These are phyloP conservation scores for Caligus rogercresseyi DNA, from an alignment of 1,140 invertebrate genomes.

Conservation along the genomic window DNA sequence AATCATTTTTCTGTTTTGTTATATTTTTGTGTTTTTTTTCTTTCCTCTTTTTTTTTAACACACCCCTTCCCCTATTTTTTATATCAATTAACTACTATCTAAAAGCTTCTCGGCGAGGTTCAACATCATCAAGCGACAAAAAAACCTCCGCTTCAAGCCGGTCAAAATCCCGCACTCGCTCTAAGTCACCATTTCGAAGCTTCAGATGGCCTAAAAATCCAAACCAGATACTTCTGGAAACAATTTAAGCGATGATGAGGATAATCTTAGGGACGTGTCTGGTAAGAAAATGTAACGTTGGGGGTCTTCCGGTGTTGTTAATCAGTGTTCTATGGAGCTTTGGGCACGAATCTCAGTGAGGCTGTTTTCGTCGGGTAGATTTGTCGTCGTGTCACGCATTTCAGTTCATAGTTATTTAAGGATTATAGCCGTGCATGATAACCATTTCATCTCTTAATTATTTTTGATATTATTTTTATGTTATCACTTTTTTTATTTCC, in stretches of 20 bases:
- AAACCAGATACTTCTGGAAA: slow-evolving; percentile 3
- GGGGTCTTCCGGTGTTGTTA: slow-evolving; percentile 26
- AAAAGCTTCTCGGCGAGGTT: slow-evolving; percentile 12
- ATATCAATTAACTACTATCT: no score
- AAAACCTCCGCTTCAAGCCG: slow-evolving; percentile 26
- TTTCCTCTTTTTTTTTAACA: slow-evolving; percentile 16
- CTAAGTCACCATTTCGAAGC: slow-evolving; percentile 74
- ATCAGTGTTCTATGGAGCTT: no score
- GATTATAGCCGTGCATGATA: no score
- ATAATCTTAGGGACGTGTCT: background rate
- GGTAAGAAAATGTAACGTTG: slow-evolving; percentile 28
- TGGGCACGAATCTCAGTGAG: no score
- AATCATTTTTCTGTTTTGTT: slow-evolving; percentile 4
- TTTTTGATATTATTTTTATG: no score
- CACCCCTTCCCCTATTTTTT: background rate
- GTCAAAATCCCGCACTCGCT: slow-evolving; percentile 45
- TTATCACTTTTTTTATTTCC: no score
- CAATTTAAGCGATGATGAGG: slow-evolving; percentile 15
- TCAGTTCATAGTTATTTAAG: no score
- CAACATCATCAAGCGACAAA: slow-evolving; percentile 35
- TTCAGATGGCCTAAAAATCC: slow-evolving; percentile 61
- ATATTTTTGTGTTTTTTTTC: slow-evolving; percentile 16
- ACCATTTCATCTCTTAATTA: no score
- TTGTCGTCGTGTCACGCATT: no score
- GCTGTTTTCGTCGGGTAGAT: no score